Evolutionary conservation across 2,797 vertebrate genomes (phyloP).

Genomic region (Eremophila alpestris): DNA sequence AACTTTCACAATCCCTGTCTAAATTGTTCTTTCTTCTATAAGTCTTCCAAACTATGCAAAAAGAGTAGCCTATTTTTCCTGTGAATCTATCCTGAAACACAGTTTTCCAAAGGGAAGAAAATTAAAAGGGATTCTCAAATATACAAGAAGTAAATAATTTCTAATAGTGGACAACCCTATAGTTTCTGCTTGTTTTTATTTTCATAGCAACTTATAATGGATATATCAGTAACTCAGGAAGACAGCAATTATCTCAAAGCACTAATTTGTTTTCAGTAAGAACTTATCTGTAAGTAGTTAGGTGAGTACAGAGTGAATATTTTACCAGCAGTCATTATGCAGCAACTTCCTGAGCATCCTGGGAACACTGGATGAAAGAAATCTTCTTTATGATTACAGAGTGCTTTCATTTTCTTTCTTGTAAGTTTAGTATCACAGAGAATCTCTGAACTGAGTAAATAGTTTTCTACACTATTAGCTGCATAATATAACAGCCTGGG

Average conservation of each 20-base stretch:
- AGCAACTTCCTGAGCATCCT: neutral
- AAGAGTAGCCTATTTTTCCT: neutral
- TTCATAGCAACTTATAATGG: neutral
- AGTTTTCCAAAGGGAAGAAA: neutral
- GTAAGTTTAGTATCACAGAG: neutral
- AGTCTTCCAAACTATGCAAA: neutral
- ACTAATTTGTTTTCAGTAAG: neutral
- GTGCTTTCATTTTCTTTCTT: neutral
- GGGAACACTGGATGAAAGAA: neutral
- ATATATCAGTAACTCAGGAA: neutral
- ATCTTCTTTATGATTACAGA: neutral
- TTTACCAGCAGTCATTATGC: neutral
- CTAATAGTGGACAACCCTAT: neutral
- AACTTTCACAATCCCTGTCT: neutral
- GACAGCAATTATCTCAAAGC: neutral
- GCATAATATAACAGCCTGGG: neutral
- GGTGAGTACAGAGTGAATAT: neutral
- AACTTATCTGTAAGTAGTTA: neutral
- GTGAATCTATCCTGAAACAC: neutral
- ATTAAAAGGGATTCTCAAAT: neutral
- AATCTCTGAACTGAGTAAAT: neutral
- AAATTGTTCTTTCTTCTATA: neutral
- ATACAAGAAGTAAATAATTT: neutral
- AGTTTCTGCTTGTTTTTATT: neutral
- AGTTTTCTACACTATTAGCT: neutral